A percentile compares a stretch with the other conserved stretches of the same genome.
These are phyloP conservation scores for Drosophila rufa DNA, from an alignment of 1,140 invertebrate genomes.

Conservation along the genomic window DNA sequence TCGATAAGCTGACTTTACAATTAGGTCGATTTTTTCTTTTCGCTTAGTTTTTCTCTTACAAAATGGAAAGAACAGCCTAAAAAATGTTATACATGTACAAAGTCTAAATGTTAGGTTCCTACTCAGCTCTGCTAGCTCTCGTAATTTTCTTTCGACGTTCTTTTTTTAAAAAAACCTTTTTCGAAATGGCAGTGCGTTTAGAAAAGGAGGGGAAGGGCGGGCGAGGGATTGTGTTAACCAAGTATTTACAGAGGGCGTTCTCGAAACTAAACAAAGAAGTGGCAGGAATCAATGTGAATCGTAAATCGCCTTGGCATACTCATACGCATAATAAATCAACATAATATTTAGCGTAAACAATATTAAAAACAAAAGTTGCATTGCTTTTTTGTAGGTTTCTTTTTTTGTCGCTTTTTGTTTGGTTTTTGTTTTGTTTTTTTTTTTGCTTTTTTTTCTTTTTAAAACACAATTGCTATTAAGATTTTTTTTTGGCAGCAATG, in stretches of 20 bases:
- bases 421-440: constrained; percentile 36
- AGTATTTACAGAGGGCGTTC: constrained; percentile 30
- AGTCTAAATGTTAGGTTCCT: constrained; percentile 65
- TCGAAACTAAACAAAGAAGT: constrained; percentile 51
- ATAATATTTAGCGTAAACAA: constrained; percentile 23
- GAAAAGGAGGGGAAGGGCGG: background rate
- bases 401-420: constrained; percentile 51
- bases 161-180: constrained; percentile 70
- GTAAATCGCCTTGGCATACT: constrained; percentile 26
- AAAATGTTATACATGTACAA: constrained; percentile 81
- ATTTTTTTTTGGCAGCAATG: constrained; percentile 27
- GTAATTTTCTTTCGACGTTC: constrained; percentile 28
- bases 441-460: constrained; percentile 41
- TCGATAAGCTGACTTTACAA: constrained; percentile 27
- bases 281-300: constrained; percentile 71
- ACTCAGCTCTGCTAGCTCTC: constrained; percentile 31
- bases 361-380: constrained; percentile 45
- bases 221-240: constrained; percentile 10
- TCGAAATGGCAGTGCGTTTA: constrained; percentile 78
- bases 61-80: constrained; percentile 77
- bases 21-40: constrained; percentile 19
- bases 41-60: constrained; percentile 46
- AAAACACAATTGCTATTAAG: constrained; percentile 55
- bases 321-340: constrained; percentile 15
- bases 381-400: constrained; percentile 49